Evolutionary conservation across 2,888 invertebrate species (phyloP), one percentile per base, ranked within the genome.

Genomic region (Caenorhabditis sp.): DNA sequence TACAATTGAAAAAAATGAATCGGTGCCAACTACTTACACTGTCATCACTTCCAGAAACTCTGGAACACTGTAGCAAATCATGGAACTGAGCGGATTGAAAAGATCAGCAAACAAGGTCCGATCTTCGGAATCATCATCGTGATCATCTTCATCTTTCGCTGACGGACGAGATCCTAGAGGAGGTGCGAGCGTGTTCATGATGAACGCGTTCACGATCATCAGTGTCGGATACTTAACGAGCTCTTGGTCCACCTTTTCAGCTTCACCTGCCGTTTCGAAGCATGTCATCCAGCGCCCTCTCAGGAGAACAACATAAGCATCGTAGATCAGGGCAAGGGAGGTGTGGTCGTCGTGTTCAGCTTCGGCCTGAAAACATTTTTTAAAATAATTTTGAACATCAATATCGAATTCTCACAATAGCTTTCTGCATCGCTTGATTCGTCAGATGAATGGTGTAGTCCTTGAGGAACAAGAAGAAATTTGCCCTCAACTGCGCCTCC

Each of bases 151-250:
- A 18, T 91, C 89, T 64, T 92, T 92, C 6, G 88, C 86, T 15
- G n/a, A n/a, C 5, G 87, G 85, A 85, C 95, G 93, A 51, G 93
- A 93, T 28, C 95, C 96, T 91, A 96, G 95, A 0, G 96, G 96
- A 0, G 96, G 95, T 8, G 95, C 95, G 81, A 97, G 93, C 92
- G 96, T 95, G 89, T 77, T 67, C 89, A 95, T 95, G 56, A 96
- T 92, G 91, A 96, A 96, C 2, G 94, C 94, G 92, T 95, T 95
- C 91, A 96, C 96, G 83, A 96, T 94, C 76, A 92, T 90, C 35
- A 90, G 89, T 0, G 88, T 88, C 4, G 90, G 88, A 9, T 56
- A 56, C 20, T 68, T 72, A 8, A 88, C 58, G 15, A 85, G 68
- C n/a, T 82, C 68, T 9, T 82, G 61, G 24, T 88, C 87, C 68